A percentile compares a stretch with the other conserved stretches of the same genome.
Evolutionary conservation across 2,797 vertebrate genomes (phyloP).

Genomic region (Sphenodon punctatus): DNA sequence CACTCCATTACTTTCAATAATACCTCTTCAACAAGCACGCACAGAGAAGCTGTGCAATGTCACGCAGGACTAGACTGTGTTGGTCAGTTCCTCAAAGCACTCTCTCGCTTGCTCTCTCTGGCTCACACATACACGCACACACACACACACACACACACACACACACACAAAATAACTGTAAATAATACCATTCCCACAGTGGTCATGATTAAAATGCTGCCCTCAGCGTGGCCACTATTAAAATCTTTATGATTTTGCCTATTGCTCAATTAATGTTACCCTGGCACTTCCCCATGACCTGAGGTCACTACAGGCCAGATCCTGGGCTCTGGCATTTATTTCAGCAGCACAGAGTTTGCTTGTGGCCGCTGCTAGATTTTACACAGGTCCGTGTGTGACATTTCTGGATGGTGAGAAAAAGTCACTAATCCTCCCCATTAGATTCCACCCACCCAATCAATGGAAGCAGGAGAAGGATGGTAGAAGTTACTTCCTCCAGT

Average conservation of each 20-base stretch:
- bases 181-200: not conserved
- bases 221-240: no score
- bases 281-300: not conserved
- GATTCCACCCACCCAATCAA: no score
- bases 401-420: not conserved
- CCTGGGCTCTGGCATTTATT: not conserved
- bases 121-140: not conserved
- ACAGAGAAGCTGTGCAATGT: not conserved
- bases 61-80: not conserved
- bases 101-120: not conserved
- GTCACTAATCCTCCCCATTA: not conserved
- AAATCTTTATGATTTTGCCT: not conserved
- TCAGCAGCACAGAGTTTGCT: fast-evolving
- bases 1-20: constrained; percentile 46
- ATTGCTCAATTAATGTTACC: not conserved
- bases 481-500: no score
- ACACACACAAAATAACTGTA: not conserved
- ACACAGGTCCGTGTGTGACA: not conserved
- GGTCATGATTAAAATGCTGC: not conserved
- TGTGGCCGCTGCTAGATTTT: not conserved
- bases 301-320: not conserved
- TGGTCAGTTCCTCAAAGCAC: not conserved
- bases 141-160: no score
- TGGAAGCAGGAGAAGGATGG: no score
- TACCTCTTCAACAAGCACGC: constrained; percentile 25